Evolutionary conservation across 92 coral and sea anemone species (phyloP).

Genomic region (Nematostella vectensis): DNA sequence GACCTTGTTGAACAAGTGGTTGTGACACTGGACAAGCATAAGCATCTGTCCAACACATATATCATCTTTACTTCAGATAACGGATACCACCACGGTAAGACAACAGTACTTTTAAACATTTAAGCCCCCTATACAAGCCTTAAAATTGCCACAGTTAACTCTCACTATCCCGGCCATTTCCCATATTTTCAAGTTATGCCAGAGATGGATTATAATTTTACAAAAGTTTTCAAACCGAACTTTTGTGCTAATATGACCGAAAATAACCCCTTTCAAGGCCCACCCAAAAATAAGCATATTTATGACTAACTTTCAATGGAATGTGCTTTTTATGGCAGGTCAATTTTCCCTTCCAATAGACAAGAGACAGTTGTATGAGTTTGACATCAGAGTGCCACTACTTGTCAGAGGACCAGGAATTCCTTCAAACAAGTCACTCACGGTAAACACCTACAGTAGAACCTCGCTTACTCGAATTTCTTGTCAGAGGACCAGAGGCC

Average conservation of each 20-base stretch:
- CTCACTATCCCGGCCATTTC: too few relatives aligned
- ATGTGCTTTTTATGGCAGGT: constrained; percentile 26
- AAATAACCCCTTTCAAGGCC: too few relatives aligned
- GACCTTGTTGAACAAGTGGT: constrained; percentile 61
- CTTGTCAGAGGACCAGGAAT: constrained; percentile 74
- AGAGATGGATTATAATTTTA: too few relatives aligned
- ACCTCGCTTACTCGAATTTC: too few relatives aligned
- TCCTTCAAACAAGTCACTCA: constrained; percentile 29
- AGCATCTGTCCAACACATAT: constrained; percentile 57
- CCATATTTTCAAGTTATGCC: too few relatives aligned
- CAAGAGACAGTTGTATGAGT: constrained; percentile 78
- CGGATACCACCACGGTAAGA: constrained; percentile 76
- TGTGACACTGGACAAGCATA: constrained; percentile 25
- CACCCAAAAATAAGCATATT: too few relatives aligned
- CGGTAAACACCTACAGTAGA: too few relatives aligned
- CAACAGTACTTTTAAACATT: not conserved
- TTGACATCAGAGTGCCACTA: constrained; percentile 76
- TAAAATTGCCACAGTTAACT: too few relatives aligned
- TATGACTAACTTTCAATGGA: too few relatives aligned
- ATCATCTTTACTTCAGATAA: constrained; percentile 71
- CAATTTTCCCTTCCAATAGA: constrained; percentile 76
- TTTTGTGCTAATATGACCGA: too few relatives aligned
- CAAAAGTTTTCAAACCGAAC: too few relatives aligned
- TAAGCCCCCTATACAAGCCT: not conserved
- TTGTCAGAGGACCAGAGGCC: not conserved